A percentile compares a stretch with the other conserved stretches of the same genome.
These are phyloP conservation scores for Agonopterix alstromeriana DNA, from an alignment of 2,888 invertebrate species.

Conservation along the genomic window DNA sequence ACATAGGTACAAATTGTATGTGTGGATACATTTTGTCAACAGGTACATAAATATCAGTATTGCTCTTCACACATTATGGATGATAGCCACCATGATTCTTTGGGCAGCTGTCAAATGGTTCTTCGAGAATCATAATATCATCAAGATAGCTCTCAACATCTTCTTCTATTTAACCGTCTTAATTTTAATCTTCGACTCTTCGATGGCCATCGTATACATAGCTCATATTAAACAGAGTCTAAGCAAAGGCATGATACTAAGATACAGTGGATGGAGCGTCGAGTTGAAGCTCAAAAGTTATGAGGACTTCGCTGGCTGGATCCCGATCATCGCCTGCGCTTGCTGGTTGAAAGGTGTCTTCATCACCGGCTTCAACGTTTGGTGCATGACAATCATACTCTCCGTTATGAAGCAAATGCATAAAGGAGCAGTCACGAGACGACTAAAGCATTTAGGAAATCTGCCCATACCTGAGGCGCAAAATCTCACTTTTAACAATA, in stretches of 20 bases:
- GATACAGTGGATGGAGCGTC: slow-evolving; percentile 57
- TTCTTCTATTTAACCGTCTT: slow-evolving; percentile 30
- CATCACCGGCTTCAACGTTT: slow-evolving; percentile 38
- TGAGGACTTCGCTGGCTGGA: slow-evolving; percentile 53
- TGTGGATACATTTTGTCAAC: slow-evolving; percentile 12
- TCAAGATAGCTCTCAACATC: slow-evolving; percentile 25
- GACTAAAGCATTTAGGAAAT: slow-evolving; percentile 20
- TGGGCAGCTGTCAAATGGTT: slow-evolving; percentile 18
- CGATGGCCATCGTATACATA: slow-evolving; percentile 54
- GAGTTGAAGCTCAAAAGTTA: slow-evolving; percentile 31
- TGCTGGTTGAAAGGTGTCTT: slow-evolving; percentile 50
- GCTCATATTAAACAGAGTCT: slow-evolving; percentile 55
- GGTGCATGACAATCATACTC: slow-evolving; percentile 31
- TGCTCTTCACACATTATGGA: slow-evolving; percentile 39
- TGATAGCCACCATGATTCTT: slow-evolving; percentile 22
- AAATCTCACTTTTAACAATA: slow-evolving; percentile 18
- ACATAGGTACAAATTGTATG: no score
- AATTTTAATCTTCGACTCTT: slow-evolving; percentile 41
- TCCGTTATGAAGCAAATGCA: slow-evolving; percentile 24
- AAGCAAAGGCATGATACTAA: slow-evolving; percentile 49
- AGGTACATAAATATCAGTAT: slow-evolving; percentile 45
- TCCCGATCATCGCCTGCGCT: slow-evolving; percentile 40
- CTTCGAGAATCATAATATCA: slow-evolving; percentile 10
- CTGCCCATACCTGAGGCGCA: slow-evolving; percentile 38
- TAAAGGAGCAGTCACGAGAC: slow-evolving; percentile 30